Conservation (phyloP, 1,140 invertebrate species). For the Drosophila nannoptera region DNA sequence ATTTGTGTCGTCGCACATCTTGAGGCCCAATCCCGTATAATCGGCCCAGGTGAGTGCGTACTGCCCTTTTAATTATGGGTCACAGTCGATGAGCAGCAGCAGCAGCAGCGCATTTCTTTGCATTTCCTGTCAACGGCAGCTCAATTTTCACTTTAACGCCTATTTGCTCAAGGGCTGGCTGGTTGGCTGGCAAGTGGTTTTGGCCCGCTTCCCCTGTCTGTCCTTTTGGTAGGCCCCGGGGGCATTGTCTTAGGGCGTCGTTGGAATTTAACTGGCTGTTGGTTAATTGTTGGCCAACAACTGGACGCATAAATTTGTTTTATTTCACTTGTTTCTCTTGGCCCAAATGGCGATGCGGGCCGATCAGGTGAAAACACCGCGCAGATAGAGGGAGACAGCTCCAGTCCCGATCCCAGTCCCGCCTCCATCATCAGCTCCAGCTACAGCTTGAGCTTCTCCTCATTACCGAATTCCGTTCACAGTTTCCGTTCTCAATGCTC, state of each 20-base stretch:
- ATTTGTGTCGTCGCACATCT: slow-evolving; percentile 51
- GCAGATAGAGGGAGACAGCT: slow-evolving; percentile 20
- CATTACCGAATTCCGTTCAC: slow-evolving; percentile 22
- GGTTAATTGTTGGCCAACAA: slow-evolving; percentile 59
- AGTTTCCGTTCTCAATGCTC: slow-evolving; percentile 15
- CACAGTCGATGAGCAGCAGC: slow-evolving; percentile 64
- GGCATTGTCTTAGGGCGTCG: slow-evolving; percentile 22
- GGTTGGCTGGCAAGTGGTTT: slow-evolving; percentile 58
- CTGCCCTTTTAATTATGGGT: slow-evolving; percentile 66
- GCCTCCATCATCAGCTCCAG: neutral
- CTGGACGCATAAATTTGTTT: slow-evolving; percentile 72
- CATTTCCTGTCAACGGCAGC: slow-evolving; percentile 70
- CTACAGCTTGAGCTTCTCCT: slow-evolving; percentile 2
- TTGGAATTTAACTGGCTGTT: slow-evolving; percentile 37
- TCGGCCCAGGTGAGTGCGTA: slow-evolving; percentile 41
- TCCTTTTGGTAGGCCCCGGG: no score
- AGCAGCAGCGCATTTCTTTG: slow-evolving; percentile 51
- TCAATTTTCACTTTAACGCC: slow-evolving; percentile 72
- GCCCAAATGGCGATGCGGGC: slow-evolving; percentile 70
- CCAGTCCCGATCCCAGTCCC: slow-evolving; percentile 18
- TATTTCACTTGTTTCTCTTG: slow-evolving; percentile 56
- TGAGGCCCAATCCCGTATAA: slow-evolving; percentile 72
- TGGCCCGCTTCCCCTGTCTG: slow-evolving; percentile 12
- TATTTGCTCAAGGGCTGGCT: slow-evolving; percentile 46
- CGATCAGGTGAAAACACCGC: slow-evolving; percentile 63